These are phyloP conservation scores for Rhynchophorus ferrugineus DNA, from an alignment of 1,140 invertebrate genomes.

Conservation along the genomic window DNA sequence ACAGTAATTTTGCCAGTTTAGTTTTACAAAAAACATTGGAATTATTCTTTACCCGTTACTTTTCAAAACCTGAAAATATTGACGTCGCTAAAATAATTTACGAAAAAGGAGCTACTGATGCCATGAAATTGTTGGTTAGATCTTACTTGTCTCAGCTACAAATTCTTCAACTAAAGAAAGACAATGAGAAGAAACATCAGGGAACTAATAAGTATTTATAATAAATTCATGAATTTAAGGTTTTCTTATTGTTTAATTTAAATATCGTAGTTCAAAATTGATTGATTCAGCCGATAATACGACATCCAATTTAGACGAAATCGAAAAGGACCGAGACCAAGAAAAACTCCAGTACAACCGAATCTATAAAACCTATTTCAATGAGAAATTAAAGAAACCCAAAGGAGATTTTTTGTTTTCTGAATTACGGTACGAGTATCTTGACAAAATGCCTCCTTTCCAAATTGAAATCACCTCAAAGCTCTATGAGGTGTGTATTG, in stretches of 20 bases:
- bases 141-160: conserved; percentile 49
- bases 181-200: conserved; percentile 1
- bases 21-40: conserved; percentile 51
- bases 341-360: conserved; percentile 27
- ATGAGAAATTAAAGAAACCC: conserved; percentile 28
- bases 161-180: conserved; percentile 31
- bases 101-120: conserved; percentile 45
- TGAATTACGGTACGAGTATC: conserved; percentile 42
- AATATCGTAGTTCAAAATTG: not conserved
- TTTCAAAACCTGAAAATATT: conserved; percentile 35
- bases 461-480: conserved; percentile 35
- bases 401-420: conserved; percentile 43
- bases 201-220: not conserved
- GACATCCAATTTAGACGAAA: conserved; percentile 20
- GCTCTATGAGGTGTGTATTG: conserved; percentile 31
- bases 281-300: not conserved
- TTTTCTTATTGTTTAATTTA: conserved; percentile 5
- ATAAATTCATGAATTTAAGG: not conserved
- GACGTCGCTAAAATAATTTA: conserved; percentile 37
- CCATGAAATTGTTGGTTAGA: conserved; percentile 48
- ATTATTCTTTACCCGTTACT: conserved; percentile 44
- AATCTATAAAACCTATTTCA: conserved; percentile 30
- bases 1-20: conserved; percentile 45
- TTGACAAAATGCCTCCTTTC: conserved; percentile 47
- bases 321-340: conserved; percentile 29